These are phyloP conservation scores for Ganaspis sp. DNA, from an alignment of 1,140 invertebrate genomes.

Conservation along the genomic window DNA sequence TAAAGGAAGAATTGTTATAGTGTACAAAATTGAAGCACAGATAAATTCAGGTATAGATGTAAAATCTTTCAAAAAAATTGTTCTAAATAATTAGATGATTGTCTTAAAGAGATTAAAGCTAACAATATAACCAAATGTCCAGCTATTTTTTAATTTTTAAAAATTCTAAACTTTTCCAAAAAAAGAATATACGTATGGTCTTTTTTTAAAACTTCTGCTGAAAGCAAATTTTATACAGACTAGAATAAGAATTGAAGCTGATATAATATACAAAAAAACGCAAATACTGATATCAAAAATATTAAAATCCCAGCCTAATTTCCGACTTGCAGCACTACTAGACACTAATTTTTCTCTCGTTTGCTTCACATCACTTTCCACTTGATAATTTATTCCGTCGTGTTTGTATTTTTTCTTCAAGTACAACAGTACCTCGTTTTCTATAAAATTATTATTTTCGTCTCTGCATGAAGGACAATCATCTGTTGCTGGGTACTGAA, in stretches of 20 bases:
- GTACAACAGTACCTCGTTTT: conserved; percentile 84
- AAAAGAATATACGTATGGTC: conserved; percentile 80
- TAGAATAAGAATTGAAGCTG: conserved; percentile 82
- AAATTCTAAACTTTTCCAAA: conserved; percentile 60
- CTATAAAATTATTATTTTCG: conserved; percentile 81
- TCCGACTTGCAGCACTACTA: conserved; percentile 65
- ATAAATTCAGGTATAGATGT: background rate
- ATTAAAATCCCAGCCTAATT: conserved; percentile 78
- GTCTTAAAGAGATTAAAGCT: background rate
- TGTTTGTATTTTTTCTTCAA: conserved; percentile 85
- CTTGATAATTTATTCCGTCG: conserved; percentile 73
- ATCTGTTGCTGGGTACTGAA: conserved; percentile 88
- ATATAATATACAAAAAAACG: conserved; percentile 83
- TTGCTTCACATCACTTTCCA: conserved; percentile 46
- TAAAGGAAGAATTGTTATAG: background rate
- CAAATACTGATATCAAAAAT: conserved; percentile 86
- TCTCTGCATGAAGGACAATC: conserved; percentile 85
- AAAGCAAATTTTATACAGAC: conserved; percentile 87
- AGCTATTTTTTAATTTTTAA: background rate
- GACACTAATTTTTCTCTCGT: conserved; percentile 55
- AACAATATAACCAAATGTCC: background rate
- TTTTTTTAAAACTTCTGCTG: conserved; percentile 83
- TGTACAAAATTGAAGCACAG: background rate
- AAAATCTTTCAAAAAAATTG: background rate
- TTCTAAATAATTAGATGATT: background rate